Evolutionary conservation across 2,113 vertebrate species (phyloP), one percentile per base, ranked within the genome.

Genomic region (Synodontis membranacea): DNA sequence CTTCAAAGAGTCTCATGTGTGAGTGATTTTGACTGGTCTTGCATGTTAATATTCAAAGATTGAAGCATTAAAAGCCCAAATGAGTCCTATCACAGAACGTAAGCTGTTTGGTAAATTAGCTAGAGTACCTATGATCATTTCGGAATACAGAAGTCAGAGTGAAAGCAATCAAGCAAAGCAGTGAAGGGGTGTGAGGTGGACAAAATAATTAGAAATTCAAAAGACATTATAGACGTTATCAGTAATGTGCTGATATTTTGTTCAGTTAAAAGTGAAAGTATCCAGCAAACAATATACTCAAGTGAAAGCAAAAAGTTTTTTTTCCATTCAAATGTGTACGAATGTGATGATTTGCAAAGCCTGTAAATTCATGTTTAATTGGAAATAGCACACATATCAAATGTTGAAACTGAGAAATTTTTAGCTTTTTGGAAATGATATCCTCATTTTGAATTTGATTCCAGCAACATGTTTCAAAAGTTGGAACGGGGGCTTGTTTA

Each of bases 101-200:
- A 79, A 85, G 84, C 75, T 85, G 74, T 62, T 64, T 64, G 34
- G 60, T 23, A 62, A 86, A 62, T 80, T 66, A 75, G 37, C n/a
- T 74, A 37, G 34, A n/a, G 23, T n/a, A 74, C 28, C 44, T 76
- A 84, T 39, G 54, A 76, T 56, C n/a, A 23, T 79, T 79, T 31
- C n/a, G 44, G 74, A 78, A 52, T 28, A 62, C 17, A 78, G 74
- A 85, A 52, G 58, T 52, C 21, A 64, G 48, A 52, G 31, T 46
- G 70, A 74, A 75, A 75, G 68, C 37, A 75, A 39, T 85, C n/a
- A 85, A 82, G 37, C 52, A 56, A 80, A 79, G 17, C 48, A 23
- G 48, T 52, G 8, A 79, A 39, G 21, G 25, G n/a, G n/a, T n/a
- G n/a, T n/a, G n/a, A 19, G 6, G 19, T 37, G 34, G 6, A 74